Evolutionary conservation across 1,140 invertebrate genomes (phyloP).

Genomic region (Lethrus apterus): DNA sequence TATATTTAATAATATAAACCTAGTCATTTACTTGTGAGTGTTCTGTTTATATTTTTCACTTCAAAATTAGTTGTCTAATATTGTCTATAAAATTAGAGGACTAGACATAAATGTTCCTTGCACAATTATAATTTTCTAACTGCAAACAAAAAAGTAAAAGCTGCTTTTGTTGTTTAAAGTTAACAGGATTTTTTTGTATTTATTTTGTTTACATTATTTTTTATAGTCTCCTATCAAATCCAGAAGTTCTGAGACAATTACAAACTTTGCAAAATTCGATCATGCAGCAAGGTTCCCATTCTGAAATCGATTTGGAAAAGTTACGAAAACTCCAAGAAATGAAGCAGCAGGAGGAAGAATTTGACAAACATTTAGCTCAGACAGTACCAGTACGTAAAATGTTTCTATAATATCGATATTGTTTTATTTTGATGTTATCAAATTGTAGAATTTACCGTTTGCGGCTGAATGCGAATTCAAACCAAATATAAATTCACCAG

Average conservation of each 20-base stretch:
- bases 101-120: no score
- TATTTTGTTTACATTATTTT: no score
- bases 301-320: constrained; percentile 62
- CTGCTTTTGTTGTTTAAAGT: no score
- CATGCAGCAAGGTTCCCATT: constrained; percentile 41
- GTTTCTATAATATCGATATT: not conserved
- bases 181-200: no score
- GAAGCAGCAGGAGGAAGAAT: constrained; percentile 70
- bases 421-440: not conserved
- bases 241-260: constrained; percentile 65
- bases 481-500: constrained; percentile 36
- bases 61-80: no score
- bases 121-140: no score
- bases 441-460: constrained; percentile 54
- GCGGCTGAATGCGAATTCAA: constrained; percentile 61
- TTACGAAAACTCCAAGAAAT: constrained; percentile 61
- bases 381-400: constrained; percentile 51
- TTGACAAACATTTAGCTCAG: constrained; percentile 69
- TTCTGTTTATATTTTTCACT: no score
- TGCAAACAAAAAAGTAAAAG: no score
- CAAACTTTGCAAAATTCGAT: constrained; percentile 52
- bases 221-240: constrained; percentile 62
- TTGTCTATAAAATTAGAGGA: no score
- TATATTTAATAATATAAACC: no score
- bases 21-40: no score